Conservation (phyloP, 2,797 vertebrate species). For the Hypotaenidia philippensis region DNA sequence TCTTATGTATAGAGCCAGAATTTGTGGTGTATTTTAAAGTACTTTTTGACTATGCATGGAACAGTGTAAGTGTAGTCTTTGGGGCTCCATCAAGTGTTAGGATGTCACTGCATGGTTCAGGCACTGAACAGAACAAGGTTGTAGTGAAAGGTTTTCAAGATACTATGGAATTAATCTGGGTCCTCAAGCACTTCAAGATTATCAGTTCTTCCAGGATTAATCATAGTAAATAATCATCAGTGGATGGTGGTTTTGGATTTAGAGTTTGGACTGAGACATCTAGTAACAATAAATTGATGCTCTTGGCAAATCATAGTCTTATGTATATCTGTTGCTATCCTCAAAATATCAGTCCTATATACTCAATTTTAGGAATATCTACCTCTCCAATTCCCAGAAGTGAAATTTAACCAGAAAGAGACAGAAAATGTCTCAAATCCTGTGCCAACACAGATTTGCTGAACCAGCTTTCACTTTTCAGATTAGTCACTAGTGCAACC, state of each 20-base stretch:
- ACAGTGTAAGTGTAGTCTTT: neutral
- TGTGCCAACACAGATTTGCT: neutral
- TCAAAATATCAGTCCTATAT: neutral
- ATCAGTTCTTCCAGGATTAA: neutral
- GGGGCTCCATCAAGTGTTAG: neutral
- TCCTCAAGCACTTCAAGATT: neutral
- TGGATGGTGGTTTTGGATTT: neutral
- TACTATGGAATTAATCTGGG: neutral
- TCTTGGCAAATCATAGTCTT: neutral
- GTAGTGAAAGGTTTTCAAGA: neutral
- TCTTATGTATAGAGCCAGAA: neutral
- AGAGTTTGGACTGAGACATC: neutral
- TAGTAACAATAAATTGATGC: neutral
- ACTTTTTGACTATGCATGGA: neutral
- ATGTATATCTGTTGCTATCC: neutral
- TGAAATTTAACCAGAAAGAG: neutral
- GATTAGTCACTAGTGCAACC: neutral
- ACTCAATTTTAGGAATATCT: neutral
- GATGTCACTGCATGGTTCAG: neutral
- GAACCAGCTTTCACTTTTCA: neutral
- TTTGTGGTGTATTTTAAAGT: neutral
- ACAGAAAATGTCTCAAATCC: neutral
- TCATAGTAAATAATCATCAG: neutral
- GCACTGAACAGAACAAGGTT: fast-evolving
- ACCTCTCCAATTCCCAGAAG: neutral